A percentile compares a stretch with the other conserved stretches of the same genome.
phyloP scores from a whole-genome alignment of 2,113 vertebrate genomes.

The Phylloscopus trochiloides region DNA sequence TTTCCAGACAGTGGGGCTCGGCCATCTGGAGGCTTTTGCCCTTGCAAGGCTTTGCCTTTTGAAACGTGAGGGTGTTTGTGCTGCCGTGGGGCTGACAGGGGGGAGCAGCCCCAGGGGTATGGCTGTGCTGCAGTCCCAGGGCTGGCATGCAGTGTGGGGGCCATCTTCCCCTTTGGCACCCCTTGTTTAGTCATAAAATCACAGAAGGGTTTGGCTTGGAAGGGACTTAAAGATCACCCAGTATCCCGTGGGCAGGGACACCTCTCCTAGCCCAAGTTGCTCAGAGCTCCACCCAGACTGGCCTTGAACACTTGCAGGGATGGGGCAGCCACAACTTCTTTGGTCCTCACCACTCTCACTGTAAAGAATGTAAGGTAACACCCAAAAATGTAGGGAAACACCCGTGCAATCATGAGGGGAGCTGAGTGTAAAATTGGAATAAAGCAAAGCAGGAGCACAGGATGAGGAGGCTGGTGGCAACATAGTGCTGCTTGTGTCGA shows the following conservation, averaged over 20 bases:
- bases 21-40: background rate
- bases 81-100: background rate
- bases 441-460: background rate
- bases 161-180: background rate
- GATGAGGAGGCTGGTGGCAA: background rate
- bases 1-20: background rate
- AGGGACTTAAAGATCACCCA: background rate
- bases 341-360: background rate
- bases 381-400: background rate
- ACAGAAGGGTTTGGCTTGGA: background rate
- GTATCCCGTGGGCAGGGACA: too few species aligned
- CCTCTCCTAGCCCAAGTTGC: background rate
- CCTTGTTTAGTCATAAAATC: background rate
- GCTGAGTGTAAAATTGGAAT: background rate
- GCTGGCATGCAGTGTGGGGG: background rate
- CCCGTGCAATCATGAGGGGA: background rate
- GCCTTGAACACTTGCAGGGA: background rate
- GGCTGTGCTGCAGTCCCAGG: background rate
- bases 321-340: background rate
- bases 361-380: background rate
- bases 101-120: background rate
- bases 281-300: background rate
- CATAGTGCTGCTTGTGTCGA: rapidly evolving
- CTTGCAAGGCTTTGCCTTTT: background rate
- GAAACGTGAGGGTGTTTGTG: background rate